Percentiles rank a stretch among this genome's conserved stretches.
phyloP scores from a whole-genome alignment of 1,140 invertebrate species.

The Pseudoatta argentina region DNA sequence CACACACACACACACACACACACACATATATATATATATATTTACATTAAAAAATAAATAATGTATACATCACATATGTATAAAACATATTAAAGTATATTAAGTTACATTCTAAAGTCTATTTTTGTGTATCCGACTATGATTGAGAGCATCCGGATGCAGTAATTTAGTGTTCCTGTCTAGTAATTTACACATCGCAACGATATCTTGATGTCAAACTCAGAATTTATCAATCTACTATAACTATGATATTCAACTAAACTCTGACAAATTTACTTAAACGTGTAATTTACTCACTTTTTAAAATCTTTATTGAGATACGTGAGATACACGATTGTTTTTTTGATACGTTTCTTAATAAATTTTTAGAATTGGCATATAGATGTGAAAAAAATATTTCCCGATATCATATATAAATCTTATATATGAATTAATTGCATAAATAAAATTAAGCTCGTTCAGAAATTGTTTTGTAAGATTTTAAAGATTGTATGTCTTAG shows the following conservation, averaged over 20 bases:
- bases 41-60: conserved; percentile 47
- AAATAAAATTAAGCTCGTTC: conserved; percentile 8
- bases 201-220: background rate
- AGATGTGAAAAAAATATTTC: background rate
- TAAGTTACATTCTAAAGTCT: background rate
- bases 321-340: no score
- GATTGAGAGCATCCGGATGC: conserved; percentile 33
- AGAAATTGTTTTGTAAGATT: conserved; percentile 22
- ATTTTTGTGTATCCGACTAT: conserved; percentile 8
- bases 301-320: conserved; percentile 11
- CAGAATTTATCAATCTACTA: background rate
- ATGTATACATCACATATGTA: conserved; percentile 6
- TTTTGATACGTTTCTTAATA: background rate
- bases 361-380: background rate
- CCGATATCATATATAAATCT: background rate
- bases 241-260: background rate
- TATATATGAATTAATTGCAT: conserved; percentile 28
- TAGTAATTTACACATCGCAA: no score
- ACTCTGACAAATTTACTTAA: background rate
- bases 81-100: conserved; percentile 20
- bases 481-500: conserved; percentile 1
- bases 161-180: no score
- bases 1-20: no score
- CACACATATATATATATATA: conserved; percentile 46
- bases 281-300: background rate